These are phyloP conservation scores for Palythoa grandiflora DNA, from an alignment of 92 coral and sea anemone genomes.

Conservation along the genomic window DNA sequence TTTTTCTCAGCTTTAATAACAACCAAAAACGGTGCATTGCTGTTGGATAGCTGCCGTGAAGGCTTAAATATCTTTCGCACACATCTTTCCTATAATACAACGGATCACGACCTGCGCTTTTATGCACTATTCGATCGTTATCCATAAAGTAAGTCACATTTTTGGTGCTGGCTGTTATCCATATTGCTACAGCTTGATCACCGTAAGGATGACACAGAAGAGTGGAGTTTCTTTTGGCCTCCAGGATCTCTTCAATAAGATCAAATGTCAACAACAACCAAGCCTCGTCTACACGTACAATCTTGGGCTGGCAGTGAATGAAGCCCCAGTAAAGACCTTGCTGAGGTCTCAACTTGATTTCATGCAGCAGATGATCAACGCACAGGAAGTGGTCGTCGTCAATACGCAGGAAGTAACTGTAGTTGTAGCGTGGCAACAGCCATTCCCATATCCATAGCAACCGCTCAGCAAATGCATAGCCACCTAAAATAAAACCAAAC, in stretches of 20 bases:
- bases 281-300: constrained; percentile 97
- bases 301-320: constrained; percentile 82
- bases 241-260: constrained; percentile 78
- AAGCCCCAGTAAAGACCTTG: constrained; percentile 95
- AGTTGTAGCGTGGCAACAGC: constrained; percentile 61
- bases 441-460: constrained; percentile 91
- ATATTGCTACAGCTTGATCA: constrained; percentile 94
- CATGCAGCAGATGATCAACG: constrained; percentile 81
- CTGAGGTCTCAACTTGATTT: constrained; percentile 76
- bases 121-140: constrained; percentile 87
- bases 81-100: constrained; percentile 65
- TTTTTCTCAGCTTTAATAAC: constrained; percentile 70
- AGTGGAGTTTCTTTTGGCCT: constrained; percentile 62
- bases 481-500: constrained; percentile 56
- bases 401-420: constrained; percentile 87
- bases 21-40: constrained; percentile 94
- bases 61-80: constrained; percentile 80
- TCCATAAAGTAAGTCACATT: constrained; percentile 95
- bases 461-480: constrained; percentile 87
- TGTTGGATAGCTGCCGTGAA: constrained; percentile 88
- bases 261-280: constrained; percentile 89
- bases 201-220: constrained; percentile 91
- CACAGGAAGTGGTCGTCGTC: constrained; percentile 99
- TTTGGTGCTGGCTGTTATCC: constrained; percentile 83
- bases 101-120: constrained; percentile 93